Evolutionary conservation across 1,140 invertebrate species (phyloP).

Genomic region (Helicoverpa zea): DNA sequence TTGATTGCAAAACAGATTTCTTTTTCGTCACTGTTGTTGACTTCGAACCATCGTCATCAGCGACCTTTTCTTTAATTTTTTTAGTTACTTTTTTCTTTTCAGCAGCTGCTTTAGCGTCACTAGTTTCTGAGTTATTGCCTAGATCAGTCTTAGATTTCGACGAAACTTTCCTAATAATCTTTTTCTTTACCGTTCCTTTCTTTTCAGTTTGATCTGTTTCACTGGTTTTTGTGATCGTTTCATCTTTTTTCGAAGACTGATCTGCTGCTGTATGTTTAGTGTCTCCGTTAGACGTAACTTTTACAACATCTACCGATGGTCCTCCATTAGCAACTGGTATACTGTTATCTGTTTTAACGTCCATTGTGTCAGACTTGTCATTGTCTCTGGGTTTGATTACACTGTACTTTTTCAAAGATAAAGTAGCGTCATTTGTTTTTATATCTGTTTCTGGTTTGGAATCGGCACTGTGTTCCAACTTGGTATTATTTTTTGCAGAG

Average conservation of each 20-base stretch:
- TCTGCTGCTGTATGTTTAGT: constrained; percentile 49
- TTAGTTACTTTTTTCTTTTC: constrained; percentile 83
- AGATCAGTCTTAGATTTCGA: constrained; percentile 80
- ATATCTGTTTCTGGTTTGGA: constrained; percentile 68
- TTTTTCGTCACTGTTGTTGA: constrained; percentile 81
- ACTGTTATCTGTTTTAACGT: constrained; percentile 63
- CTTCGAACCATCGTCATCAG: constrained; percentile 77
- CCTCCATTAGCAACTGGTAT: constrained; percentile 54
- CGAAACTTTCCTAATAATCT: constrained; percentile 84
- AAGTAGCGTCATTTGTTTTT: constrained; percentile 65
- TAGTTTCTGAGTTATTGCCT: constrained; percentile 61
- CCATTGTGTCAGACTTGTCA: constrained; percentile 55
- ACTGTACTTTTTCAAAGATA: constrained; percentile 82
- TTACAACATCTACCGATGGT: constrained; percentile 42
- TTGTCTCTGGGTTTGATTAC: constrained; percentile 64
- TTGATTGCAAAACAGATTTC: constrained; percentile 88
- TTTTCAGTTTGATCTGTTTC: constrained; percentile 76
- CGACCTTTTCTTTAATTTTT: constrained; percentile 82
- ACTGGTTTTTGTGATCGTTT: constrained; percentile 57
- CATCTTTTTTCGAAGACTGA: constrained; percentile 62
- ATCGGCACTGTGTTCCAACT: constrained; percentile 44
- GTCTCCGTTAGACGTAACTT: constrained; percentile 48
- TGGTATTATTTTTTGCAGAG: constrained; percentile 55
- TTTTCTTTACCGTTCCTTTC: constrained; percentile 83
- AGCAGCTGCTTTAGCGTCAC: constrained; percentile 64